phyloP scores from a whole-genome alignment of 2,888 invertebrate genomes.

The Lasioglossum zephyrum region DNA sequence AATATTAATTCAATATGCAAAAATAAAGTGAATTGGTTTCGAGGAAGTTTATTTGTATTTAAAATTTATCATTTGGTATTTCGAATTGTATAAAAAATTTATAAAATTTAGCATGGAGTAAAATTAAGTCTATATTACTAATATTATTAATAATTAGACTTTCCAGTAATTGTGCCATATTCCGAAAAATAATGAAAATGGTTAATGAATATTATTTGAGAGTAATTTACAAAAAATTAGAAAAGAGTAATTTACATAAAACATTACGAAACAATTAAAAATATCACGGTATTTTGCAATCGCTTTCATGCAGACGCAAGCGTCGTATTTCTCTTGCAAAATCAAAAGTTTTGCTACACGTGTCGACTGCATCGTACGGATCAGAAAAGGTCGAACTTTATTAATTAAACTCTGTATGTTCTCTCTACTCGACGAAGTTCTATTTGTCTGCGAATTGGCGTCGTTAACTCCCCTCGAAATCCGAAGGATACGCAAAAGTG shows the following conservation, averaged over 20 bases:
- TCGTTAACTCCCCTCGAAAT: conserved; percentile 21
- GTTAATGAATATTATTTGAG: conserved; percentile 33
- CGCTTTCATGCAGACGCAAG: conserved; percentile 9
- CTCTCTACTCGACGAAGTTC: not conserved
- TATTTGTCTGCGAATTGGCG: not conserved
- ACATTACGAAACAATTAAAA: conserved; percentile 26
- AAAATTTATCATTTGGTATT: not conserved
- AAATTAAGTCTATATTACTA: not conserved
- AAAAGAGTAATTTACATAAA: conserved; percentile 43
- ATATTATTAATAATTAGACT: not conserved
- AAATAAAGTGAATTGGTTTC: not conserved
- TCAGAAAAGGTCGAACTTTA: conserved; percentile 36
- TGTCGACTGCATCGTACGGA: not conserved
- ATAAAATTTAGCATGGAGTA: not conserved
- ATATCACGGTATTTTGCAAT: conserved; percentile 42
- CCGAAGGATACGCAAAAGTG: conserved; percentile 16
- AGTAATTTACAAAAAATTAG: conserved; percentile 35
- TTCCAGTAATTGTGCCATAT: not conserved
- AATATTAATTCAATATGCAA: not conserved
- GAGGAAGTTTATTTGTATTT: not conserved
- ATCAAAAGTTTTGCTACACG: conserved; percentile 13
- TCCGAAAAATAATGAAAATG: not conserved
- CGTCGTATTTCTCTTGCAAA: conserved; percentile 28
- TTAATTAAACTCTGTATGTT: conserved; percentile 41
- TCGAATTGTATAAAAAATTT: not conserved